These are phyloP conservation scores for Aegotheles bennettii DNA, from an alignment of 2,113 vertebrate genomes.

Conservation along the genomic window DNA sequence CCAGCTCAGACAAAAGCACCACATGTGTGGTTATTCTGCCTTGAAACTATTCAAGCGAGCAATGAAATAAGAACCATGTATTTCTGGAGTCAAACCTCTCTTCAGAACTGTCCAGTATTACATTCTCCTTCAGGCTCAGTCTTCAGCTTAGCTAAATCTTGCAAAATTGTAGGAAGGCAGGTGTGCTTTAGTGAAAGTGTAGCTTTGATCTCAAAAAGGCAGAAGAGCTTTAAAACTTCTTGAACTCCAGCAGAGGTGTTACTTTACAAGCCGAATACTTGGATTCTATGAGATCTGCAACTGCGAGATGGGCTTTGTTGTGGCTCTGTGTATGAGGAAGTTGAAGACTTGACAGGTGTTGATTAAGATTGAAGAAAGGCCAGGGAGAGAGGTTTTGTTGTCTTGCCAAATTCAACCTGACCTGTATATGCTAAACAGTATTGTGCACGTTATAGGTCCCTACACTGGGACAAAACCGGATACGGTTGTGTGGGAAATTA, in stretches of 20 bases:
- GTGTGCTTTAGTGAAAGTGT: background rate
- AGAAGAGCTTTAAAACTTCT: background rate
- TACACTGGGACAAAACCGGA: background rate
- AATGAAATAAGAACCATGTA: background rate
- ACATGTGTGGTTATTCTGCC: background rate
- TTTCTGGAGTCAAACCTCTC: background rate
- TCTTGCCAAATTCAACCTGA: background rate
- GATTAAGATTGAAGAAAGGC: background rate
- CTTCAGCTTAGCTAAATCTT: background rate
- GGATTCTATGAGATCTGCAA: background rate
- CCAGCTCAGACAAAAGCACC: background rate
- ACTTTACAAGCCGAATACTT: background rate
- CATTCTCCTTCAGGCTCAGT: background rate
- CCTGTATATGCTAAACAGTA: background rate
- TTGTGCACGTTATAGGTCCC: background rate
- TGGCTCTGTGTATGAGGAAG: background rate
- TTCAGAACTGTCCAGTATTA: background rate
- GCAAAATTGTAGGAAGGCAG: background rate
- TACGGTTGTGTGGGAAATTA: fast-evolving
- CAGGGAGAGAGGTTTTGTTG: background rate
- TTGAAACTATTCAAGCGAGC: background rate
- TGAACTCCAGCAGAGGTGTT: background rate
- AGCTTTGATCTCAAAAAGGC: background rate
- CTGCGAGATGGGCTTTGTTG: background rate
- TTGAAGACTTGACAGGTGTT: background rate